Evolutionary conservation across 2,888 invertebrate species (phyloP), one percentile per base, ranked within the genome.

Genomic region (Polydesmus complanatus): DNA sequence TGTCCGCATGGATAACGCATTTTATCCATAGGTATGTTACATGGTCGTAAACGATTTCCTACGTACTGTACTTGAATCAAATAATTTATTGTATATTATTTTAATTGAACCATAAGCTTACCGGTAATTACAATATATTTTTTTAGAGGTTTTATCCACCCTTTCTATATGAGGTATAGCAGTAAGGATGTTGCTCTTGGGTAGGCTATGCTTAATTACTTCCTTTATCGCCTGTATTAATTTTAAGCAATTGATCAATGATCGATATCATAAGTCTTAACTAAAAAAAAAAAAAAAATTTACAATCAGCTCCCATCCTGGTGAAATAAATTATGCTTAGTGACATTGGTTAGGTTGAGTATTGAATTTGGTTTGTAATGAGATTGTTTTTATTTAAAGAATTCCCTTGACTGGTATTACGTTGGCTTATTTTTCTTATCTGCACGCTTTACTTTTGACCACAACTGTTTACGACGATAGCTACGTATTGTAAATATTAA

Each of bases 81-180:
- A n/a, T n/a, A n/a, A n/a, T n/a, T n/a, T n/a, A n/a, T n/a, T n/a
- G n/a, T n/a, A n/a, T n/a, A n/a, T n/a, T n/a, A n/a, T n/a, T n/a
- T n/a, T n/a, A n/a, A 47, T 47, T 47, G 48, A 47, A 47, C 48
- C n/a, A 47, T 47, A 47, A 47, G n/a, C 11, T 47, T 11, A 47
- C n/a, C n/a, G 48, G 11, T 47, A 47, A 47, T 47, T 47, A 18
- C n/a, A 11, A 47, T 37, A 37, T n/a, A 18, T 56, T 27, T 21
- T 37, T 56, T 26, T 26, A 56, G 57, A 49, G 57, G 57, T 48
- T 57, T 57, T 25, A 49, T 57, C 49, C 57, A 57, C 23, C 57
- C 57, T 23, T 47, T 57, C 22, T 5, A 27, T 3, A 57, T 57
- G 57, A 26, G 50, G 8, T 57, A 57, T n/a, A 57, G 57, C 57